Base-by-base conservation (phyloP, 2,888 invertebrate genomes). In the Euclidia mi region DNA sequence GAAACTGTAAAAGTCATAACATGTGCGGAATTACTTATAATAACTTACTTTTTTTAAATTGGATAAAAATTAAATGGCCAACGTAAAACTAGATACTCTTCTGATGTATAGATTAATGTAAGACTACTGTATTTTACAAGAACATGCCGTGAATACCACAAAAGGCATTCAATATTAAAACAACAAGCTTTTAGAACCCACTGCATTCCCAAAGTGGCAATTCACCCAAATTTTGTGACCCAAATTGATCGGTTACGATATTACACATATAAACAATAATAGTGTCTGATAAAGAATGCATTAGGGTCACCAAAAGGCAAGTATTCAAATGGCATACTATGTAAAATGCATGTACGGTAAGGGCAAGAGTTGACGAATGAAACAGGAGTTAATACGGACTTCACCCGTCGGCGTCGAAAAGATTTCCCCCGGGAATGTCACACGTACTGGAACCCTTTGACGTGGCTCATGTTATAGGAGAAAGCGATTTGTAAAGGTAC, bases 391-490 rank as follows among this genome's bases (percentile, higher is more conserved):
- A 90, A 90, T 90, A 88, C 87, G 65, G 84, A 82, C 81, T 81
- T 77, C 79, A 83, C 89, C 92, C 90, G 87, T 85, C 78, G 79
- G 81, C 87, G 88, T 87, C 87, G 89, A 89, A 89, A 87, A 91
- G 92, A 92, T 92, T 92, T 92, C 92, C 92, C 92, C 48, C 10
- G 91, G 81, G 89, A 65, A 65, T 62, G 72, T 78, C 79, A 76
- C 78, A 75, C 77, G 77, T 81, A 79, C 76, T 68, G 68, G 78
- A 77, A 84, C 84, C 80, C 78, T 82, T 69, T 71, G 53, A 40
- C 41, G 43, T 56, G 76, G 72, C 51, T 9, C 53, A 76, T 75
- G 76, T 46, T 42, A 75, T 1, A 32, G 51, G 68, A 46, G 34
- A 20, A 10, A 32, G 44, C 10, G 46, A 12, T 6, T 25, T 1